These are phyloP conservation scores for Sylvilagus floridanus DNA, from an alignment of 2,797 vertebrate genomes.

Conservation along the genomic window DNA sequence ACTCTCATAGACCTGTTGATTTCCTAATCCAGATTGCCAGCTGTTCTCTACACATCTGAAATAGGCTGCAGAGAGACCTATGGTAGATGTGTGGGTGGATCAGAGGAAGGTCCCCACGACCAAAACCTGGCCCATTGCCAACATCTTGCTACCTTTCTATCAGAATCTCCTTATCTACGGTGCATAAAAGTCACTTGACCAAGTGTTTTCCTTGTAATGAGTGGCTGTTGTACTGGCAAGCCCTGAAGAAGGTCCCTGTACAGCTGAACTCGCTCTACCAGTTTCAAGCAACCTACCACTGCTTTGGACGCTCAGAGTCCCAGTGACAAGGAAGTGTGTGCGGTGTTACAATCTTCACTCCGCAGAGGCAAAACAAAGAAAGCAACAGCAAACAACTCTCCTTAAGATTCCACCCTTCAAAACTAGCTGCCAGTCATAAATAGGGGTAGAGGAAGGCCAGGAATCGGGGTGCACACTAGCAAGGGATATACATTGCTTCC, in stretches of 20 bases:
- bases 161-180: background rate
- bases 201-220: background rate
- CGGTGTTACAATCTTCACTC: background rate
- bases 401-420: background rate
- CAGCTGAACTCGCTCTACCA: background rate
- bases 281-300: background rate
- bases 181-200: background rate
- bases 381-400: background rate
- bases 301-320: background rate
- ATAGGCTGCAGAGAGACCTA: background rate
- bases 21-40: background rate
- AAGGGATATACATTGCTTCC: background rate
- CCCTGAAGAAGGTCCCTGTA: background rate
- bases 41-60: background rate
- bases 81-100: background rate
- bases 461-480: accelerated
- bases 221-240: too few relatives aligned
- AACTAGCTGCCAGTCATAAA: background rate
- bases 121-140: background rate
- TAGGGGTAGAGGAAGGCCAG: background rate
- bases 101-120: background rate
- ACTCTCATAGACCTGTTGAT: background rate
- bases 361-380: background rate
- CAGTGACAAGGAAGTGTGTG: background rate
- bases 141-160: background rate